Evolutionary conservation across 2,797 vertebrate species (phyloP).

Genomic region (Sebastes aleutianus): DNA sequence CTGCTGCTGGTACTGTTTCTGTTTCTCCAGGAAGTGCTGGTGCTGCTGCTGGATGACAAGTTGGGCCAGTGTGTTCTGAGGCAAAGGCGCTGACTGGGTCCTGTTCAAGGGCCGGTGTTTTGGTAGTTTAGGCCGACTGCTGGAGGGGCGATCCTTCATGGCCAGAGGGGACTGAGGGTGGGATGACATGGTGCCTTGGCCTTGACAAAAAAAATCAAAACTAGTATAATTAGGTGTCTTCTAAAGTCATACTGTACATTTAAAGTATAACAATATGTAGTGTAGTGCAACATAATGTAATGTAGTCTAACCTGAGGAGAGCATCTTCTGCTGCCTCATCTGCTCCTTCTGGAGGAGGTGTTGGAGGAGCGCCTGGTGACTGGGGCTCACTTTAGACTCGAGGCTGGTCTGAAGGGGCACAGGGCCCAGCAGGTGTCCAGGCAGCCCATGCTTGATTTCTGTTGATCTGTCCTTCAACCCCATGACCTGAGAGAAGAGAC

Average conservation of each 20-base stretch:
- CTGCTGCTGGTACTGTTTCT: slow-evolving; percentile 98
- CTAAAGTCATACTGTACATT: neutral
- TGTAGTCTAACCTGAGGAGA: slow-evolving; percentile 86
- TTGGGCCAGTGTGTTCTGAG: slow-evolving; percentile 96
- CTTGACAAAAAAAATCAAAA: slow-evolving; percentile 38
- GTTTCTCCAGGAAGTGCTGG: slow-evolving; percentile 98
- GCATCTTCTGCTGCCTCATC: slow-evolving; percentile 95
- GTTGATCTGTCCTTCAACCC: slow-evolving; percentile 90
- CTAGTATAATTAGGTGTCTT: neutral
- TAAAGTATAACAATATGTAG: neutral
- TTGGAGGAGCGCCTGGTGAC: slow-evolving; percentile 97
- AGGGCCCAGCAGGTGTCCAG: slow-evolving; percentile 87
- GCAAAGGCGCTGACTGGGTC: slow-evolving; percentile 97
- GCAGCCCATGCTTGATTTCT: slow-evolving; percentile 88
- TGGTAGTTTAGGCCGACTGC: slow-evolving; percentile 90
- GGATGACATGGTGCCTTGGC: slow-evolving; percentile 86
- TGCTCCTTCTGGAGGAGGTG: slow-evolving; percentile 97
- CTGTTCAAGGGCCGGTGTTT: slow-evolving; percentile 95
- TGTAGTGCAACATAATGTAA: neutral
- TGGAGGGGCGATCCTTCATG: slow-evolving; percentile 89
- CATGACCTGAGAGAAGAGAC: slow-evolving; percentile 80
- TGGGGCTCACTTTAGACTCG: slow-evolving; percentile 94
- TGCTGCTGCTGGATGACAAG: slow-evolving; percentile 99
- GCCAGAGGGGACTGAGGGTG: slow-evolving; percentile 92
- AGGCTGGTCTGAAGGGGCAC: slow-evolving; percentile 85